Evolutionary conservation across 2,113 vertebrate species (phyloP).

Genomic region (Megaleporinus macrocephalus): DNA sequence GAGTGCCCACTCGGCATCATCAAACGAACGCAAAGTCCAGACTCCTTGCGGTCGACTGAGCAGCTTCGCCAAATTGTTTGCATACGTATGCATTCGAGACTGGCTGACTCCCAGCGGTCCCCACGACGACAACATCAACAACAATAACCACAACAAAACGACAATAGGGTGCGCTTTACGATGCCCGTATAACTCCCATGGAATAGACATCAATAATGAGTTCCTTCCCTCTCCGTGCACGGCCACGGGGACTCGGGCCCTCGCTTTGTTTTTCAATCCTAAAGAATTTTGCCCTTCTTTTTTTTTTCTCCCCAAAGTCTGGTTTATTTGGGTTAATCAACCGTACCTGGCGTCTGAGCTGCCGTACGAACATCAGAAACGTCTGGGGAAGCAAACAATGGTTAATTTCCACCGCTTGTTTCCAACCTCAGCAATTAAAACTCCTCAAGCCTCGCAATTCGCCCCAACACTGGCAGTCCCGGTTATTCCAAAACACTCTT

Average conservation of each 20-base stretch:
- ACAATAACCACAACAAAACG: not conserved
- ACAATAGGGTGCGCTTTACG: not conserved
- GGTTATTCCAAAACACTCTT: not conserved
- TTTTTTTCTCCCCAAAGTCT: not conserved
- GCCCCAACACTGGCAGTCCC: not conserved
- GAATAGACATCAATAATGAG: not conserved
- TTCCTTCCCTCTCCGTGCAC: not conserved
- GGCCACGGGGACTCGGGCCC: not conserved
- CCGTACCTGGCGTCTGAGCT: conserved; percentile 7
- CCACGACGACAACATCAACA: not conserved
- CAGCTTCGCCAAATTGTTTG: not conserved
- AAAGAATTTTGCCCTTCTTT: conserved; percentile 1
- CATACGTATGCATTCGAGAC: not conserved
- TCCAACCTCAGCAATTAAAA: conserved; percentile 24
- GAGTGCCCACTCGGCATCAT: not conserved
- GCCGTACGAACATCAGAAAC: not conserved
- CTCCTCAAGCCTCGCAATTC: not conserved
- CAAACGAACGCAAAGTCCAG: not conserved
- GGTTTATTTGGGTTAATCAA: conserved; percentile 22
- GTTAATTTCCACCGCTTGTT: conserved; percentile 29
- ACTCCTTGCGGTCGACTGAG: not conserved
- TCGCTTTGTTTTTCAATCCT: not conserved
- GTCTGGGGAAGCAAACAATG: conserved; percentile 13
- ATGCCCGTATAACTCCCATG: not conserved
- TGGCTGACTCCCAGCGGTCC: not conserved